A percentile compares a stretch with the other conserved stretches of the same genome.
phyloP scores from a whole-genome alignment of 2,888 invertebrate species.

The Phortica magna region DNA sequence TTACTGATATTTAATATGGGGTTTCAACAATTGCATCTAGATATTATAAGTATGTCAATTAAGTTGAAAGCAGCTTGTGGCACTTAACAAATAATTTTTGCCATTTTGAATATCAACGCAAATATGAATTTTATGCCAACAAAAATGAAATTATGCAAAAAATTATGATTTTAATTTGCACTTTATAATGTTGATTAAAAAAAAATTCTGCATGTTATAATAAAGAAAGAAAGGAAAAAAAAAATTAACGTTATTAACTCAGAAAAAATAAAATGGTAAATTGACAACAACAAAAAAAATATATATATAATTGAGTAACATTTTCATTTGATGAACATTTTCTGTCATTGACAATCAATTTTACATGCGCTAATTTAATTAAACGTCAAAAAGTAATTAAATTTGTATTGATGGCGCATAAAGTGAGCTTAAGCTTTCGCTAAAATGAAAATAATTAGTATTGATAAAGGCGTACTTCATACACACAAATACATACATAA shows the following conservation, averaged over 20 bases:
- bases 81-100: constrained; percentile 17
- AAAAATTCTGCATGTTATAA: neutral
- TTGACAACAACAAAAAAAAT: too few relatives aligned
- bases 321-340: neutral
- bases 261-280: too few relatives aligned
- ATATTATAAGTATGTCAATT: constrained; percentile 3
- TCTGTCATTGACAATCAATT: constrained; percentile 63
- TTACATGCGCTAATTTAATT: constrained; percentile 68
- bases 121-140: neutral
- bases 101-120: neutral
- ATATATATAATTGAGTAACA: too few relatives aligned
- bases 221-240: neutral
- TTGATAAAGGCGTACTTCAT: too few relatives aligned
- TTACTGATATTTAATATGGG: too few relatives aligned
- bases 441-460: too few relatives aligned
- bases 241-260: too few relatives aligned
- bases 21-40: neutral
- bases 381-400: constrained; percentile 72
- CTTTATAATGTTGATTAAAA: constrained; percentile 32
- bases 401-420: constrained; percentile 52
- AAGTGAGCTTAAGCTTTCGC: constrained; percentile 44
- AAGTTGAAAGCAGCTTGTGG: constrained; percentile 14
- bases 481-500: too few relatives aligned
- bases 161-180: constrained; percentile 27
- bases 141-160: constrained; percentile 9